These are phyloP conservation scores for Odocoileus virginianus DNA, from an alignment of 2,113 vertebrate genomes.

Conservation along the genomic window DNA sequence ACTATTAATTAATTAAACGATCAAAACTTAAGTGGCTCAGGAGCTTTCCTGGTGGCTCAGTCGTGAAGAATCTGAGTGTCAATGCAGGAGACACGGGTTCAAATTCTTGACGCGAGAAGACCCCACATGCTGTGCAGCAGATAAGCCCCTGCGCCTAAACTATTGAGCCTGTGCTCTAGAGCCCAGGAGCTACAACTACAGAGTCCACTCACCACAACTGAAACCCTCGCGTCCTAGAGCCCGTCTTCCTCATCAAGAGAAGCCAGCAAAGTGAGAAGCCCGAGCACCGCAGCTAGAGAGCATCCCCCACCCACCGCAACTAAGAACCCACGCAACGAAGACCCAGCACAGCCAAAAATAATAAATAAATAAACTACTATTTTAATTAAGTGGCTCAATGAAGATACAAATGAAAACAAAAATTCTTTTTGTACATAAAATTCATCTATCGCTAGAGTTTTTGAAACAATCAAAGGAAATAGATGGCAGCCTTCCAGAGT, in stretches of 20 bases:
- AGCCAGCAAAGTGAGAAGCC: background rate
- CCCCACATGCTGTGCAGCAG: background rate
- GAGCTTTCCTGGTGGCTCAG: background rate
- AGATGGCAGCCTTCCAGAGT: background rate
- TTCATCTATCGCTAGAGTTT: background rate
- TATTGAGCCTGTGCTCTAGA: background rate
- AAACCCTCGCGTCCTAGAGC: background rate
- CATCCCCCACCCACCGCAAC: background rate
- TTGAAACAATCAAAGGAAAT: background rate
- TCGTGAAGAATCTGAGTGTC: background rate
- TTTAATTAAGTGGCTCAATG: background rate
- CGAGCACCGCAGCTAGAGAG: fast-evolving
- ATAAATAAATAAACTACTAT: background rate
- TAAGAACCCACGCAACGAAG: background rate
- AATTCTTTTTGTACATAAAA: background rate
- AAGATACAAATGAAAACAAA: background rate
- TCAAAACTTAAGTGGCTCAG: background rate
- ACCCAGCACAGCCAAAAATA: background rate
- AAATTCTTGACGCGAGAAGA: background rate
- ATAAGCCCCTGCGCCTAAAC: fast-evolving
- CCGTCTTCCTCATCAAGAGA: background rate
- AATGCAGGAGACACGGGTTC: background rate
- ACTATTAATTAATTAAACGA: background rate
- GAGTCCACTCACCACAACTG: background rate
- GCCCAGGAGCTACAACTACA: background rate